Base-by-base conservation (phyloP, 53 echinoderm and acorn worm genomes). In the Echinometra lucunter region DNA sequence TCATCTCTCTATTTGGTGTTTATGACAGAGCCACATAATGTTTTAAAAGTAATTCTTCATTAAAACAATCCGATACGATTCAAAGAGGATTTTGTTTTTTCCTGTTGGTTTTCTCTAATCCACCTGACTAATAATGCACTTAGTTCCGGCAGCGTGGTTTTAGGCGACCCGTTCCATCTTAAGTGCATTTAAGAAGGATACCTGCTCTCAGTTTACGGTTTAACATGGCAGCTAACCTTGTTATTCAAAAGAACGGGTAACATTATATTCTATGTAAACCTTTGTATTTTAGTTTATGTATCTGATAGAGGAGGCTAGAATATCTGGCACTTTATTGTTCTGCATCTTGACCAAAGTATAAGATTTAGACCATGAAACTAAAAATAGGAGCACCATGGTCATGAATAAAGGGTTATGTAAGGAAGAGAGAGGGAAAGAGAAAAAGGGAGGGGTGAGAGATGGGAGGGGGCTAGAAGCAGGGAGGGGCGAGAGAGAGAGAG, bases 401-500 rank as follows among this genome's bases (percentile, higher is more conserved):
- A 32, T 30, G 32, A 69, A 12, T 32, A 34, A 30, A 10, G 34
- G 34, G n/a, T 15, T 42, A 6, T 16, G 17, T 6, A 37, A 58
- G 88, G 35, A 82, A 35, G 60, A 88, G 94, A 85, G 32, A 19
- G n/a, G 15, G 34, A 56, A 27, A 82, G 83, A 55, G 18, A 83
- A 5, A 83, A 25, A 83, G 85, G 27, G 47, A 45, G 47, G 21
- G 38, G 40, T 23, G 21, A 8, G 4, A 21, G 5, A 13, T 32
- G 58, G 7, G 57, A 27, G 19, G 0, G 23, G 23, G 60, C 4
- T 19, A 60, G 53, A 53, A 4, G 13, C 8, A 53, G 60, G 18
- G 60, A 21, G 60, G 23, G 23, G 23, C 2, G 23, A 21, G 60
- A 18, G 19, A 60, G 60, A 60, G 4, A 60, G 23, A 18, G 19